These are phyloP conservation scores for Sturnus vulgaris DNA, from an alignment of 2,113 vertebrate species.

Conservation along the genomic window DNA sequence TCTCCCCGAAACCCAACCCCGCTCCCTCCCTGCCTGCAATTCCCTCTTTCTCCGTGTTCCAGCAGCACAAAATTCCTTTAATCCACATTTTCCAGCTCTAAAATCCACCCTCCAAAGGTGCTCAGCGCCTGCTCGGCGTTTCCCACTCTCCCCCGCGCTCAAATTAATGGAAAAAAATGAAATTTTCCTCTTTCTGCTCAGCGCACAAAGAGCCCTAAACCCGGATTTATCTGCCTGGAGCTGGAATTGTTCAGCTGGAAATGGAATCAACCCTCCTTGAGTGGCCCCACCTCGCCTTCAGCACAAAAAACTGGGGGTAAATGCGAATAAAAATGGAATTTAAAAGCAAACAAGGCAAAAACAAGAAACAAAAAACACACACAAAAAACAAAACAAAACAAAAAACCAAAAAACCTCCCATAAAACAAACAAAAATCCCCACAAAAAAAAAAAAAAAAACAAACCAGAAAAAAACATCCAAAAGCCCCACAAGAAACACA, in stretches of 20 bases:
- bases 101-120: not conserved
- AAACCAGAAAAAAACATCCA: not conserved
- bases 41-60: not conserved
- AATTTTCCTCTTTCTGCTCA: not conserved
- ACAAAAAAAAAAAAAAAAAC: not conserved
- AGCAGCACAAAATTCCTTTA: not conserved
- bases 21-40: not conserved
- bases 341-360: no score
- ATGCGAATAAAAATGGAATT: not conserved
- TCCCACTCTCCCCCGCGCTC: not conserved
- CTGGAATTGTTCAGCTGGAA: not conserved
- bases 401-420: no score
- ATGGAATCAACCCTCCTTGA: not conserved
- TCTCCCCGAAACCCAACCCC: not conserved
- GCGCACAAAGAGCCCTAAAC: not conserved
- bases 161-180: not conserved
- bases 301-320: not conserved
- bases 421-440: not conserved
- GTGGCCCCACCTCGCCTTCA: not conserved
- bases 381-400: no score
- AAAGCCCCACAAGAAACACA: not conserved
- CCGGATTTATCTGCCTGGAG: not conserved
- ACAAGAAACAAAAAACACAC: fast-evolving
- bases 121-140: fast-evolving
- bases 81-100: not conserved